Evolutionary conservation across 2,888 invertebrate species (phyloP), one percentile per base, ranked within the genome.

Genomic region (Thymelicus lineola): DNA sequence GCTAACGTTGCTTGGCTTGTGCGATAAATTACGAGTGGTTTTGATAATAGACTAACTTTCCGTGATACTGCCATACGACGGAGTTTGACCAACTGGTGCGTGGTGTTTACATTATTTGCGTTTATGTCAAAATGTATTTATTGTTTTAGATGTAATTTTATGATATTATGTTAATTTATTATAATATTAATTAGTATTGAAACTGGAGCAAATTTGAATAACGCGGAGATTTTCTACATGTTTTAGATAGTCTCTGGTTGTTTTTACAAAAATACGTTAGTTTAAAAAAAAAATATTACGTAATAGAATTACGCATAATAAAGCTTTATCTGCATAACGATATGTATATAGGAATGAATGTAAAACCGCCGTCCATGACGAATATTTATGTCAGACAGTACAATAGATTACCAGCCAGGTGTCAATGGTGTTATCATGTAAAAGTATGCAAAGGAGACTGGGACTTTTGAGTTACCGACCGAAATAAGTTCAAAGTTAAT

Each of bases 241-340:
- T 15, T 15, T 7, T 6, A 48, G n/a, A 15, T 46, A n/a, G 2
- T 46, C 46, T 48, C 0, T 15, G 1, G 1, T 20, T 20, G 53
- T 20, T 20, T 20, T 20, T 20, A 53, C 20, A 4, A 53, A 53
- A 66, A 73, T 75, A 75, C 60, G 48, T 15, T 73, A 70, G 71
- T 45, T 50, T 62, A 66, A 68, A 77, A 72, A 73, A 50, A 78
- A 76, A 69, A 60, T 74, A 82, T 87, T 86, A 83, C 78, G 78
- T 80, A 86, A 88, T 70, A 65, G 70, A 74, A 83, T 83, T 83
- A 83, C 77, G 75, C 73, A 78, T 73, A 81, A 81, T 82, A 80
- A 20, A 80, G 86, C 88, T 91, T 89, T 90, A 89, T 88, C 88
- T 87, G 76, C 79, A 80, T 83, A 85, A 81, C 80, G 76, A 85